Evolutionary conservation across 2,797 vertebrate species (phyloP).

Genomic region (Falco biarmicus): DNA sequence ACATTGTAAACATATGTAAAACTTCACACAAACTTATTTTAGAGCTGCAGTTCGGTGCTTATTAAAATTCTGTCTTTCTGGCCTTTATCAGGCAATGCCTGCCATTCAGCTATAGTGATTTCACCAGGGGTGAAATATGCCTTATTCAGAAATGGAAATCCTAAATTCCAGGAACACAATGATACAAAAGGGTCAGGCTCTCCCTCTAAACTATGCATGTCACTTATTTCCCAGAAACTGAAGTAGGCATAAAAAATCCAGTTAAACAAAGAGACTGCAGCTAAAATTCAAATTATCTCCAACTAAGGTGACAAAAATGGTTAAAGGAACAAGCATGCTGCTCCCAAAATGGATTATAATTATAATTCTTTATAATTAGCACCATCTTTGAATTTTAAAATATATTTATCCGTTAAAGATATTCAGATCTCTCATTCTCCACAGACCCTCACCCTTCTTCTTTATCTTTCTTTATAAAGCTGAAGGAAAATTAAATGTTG

Average conservation of each 20-base stretch:
- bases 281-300: constrained; percentile 27
- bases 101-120: constrained; percentile 55
- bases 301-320: background rate
- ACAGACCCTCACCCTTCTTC: background rate
- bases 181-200: constrained; percentile 4
- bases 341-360: background rate
- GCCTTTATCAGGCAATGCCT: constrained; percentile 11
- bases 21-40: constrained; percentile 33
- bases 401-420: background rate
- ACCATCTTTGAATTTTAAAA: constrained; percentile 8
- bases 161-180: constrained; percentile 44
- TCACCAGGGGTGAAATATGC: constrained; percentile 55
- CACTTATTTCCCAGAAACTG: constrained; percentile 28
- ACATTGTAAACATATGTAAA: constrained; percentile 63
- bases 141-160: constrained; percentile 61
- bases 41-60: constrained; percentile 4
- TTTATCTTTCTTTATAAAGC: background rate
- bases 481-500: constrained; percentile 51
- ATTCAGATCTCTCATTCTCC: background rate
- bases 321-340: background rate
- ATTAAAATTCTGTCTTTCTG: constrained; percentile 63
- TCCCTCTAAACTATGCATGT: constrained; percentile 18
- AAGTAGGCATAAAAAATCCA: constrained; percentile 19
- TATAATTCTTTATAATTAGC: constrained; percentile 38
- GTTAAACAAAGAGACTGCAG: constrained; percentile 13